Conservation (phyloP, 2,113 vertebrate genomes). For the Arothron firmamentum region DNA sequence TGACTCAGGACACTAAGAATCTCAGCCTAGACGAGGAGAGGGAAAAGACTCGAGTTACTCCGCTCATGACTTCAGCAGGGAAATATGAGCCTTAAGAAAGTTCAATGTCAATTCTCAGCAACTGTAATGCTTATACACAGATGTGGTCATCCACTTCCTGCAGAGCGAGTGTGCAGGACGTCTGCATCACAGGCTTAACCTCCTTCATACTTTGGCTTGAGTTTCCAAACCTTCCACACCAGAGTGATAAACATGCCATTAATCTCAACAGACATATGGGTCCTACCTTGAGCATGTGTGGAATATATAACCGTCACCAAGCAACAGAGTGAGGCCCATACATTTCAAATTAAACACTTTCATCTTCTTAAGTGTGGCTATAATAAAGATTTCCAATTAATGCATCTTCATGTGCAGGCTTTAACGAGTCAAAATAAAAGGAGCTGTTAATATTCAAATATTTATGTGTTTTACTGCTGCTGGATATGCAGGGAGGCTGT, state of each 20-base stretch:
- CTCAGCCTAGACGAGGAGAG: slow-evolving; percentile 81
- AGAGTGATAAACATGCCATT: slow-evolving; percentile 42
- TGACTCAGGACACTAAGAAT: slow-evolving; percentile 98
- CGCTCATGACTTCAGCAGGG: not conserved
- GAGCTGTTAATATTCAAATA: no score
- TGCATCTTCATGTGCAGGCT: no score
- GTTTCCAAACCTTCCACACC: slow-evolving; percentile 31
- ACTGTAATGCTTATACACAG: slow-evolving; percentile 1
- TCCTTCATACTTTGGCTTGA: slow-evolving; percentile 26
- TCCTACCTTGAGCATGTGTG: slow-evolving; percentile 28
- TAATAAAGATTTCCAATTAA: no score
- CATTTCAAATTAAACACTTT: not conserved
- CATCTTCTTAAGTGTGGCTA: not conserved
- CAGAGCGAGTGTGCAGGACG: not conserved
- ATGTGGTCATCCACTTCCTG: no score
- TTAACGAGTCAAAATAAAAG: no score
- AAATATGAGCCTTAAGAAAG: slow-evolving; percentile 5
- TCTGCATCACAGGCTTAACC: not conserved
- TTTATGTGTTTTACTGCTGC: not conserved
- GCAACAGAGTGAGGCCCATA: slow-evolving; percentile 23
- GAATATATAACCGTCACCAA: slow-evolving; percentile 36
- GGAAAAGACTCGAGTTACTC: slow-evolving; percentile 17
- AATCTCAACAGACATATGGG: slow-evolving; percentile 30
- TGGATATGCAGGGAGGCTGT: not conserved
- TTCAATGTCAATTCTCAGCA: not conserved